These are phyloP conservation scores for Autographa gamma DNA, from an alignment of 2,888 invertebrate genomes.

Conservation along the genomic window DNA sequence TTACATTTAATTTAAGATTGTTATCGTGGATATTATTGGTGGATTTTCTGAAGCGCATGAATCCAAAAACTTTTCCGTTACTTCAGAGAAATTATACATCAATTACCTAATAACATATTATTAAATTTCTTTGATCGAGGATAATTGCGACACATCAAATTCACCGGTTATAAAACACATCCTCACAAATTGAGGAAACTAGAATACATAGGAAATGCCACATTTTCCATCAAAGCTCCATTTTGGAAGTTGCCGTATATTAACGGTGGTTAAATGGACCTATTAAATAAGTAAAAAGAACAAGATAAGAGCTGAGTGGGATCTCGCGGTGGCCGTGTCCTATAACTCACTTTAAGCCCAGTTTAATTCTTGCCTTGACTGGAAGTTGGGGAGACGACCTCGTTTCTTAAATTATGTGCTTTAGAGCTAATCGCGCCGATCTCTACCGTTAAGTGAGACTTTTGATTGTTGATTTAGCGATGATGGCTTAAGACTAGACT, in stretches of 20 bases:
- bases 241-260: slow-evolving; percentile 20
- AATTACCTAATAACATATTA: background rate
- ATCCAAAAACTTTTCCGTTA: slow-evolving; percentile 2
- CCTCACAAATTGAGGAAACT: slow-evolving; percentile 35
- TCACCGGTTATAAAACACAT: slow-evolving; percentile 13
- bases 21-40: background rate
- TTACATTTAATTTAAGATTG: background rate
- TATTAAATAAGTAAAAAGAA: slow-evolving; percentile 55
- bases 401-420: slow-evolving; percentile 60
- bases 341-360: slow-evolving; percentile 60
- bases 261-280: slow-evolving; percentile 42
- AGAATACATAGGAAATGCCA: slow-evolving; percentile 16
- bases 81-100: background rate
- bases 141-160: slow-evolving; percentile 11
- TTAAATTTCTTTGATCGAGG: slow-evolving; percentile 30
- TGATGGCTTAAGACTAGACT: slow-evolving; percentile 15
- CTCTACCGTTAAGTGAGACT: slow-evolving; percentile 43
- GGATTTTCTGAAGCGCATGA: background rate
- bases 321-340: slow-evolving; percentile 54
- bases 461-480: slow-evolving; percentile 44
- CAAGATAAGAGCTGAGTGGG: slow-evolving; percentile 51
- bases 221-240: slow-evolving; percentile 24
- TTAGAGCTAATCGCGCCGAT: slow-evolving; percentile 53
- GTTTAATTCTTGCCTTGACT: slow-evolving; percentile 59
- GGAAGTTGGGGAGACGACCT: slow-evolving; percentile 51